phyloP scores from a whole-genome alignment of 2,113 vertebrate species.

The Anarrhichthys ocellatus region DNA sequence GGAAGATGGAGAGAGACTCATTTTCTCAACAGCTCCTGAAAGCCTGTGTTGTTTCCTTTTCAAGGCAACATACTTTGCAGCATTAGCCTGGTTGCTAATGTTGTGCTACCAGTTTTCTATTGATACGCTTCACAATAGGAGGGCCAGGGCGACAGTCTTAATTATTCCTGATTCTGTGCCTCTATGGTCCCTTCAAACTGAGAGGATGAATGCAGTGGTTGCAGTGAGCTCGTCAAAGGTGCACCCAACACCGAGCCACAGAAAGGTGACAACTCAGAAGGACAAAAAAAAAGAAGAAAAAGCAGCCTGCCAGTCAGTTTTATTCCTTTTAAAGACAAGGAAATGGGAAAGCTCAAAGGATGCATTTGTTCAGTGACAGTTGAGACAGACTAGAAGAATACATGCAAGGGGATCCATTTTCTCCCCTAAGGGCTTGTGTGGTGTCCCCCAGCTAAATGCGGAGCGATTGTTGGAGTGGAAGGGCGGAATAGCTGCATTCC shows the following conservation, averaged over 20 bases:
- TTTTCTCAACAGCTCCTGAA: constrained; percentile 27
- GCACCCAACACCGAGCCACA: constrained; percentile 13
- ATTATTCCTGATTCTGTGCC: constrained; percentile 37
- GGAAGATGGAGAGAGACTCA: neutral
- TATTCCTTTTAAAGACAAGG: constrained; percentile 38
- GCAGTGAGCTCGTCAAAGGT: constrained; percentile 19
- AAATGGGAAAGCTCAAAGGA: constrained; percentile 59
- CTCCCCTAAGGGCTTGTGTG: constrained; percentile 26
- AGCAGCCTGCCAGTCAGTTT: constrained; percentile 22
- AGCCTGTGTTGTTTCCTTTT: constrained; percentile 12
- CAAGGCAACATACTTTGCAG: neutral
- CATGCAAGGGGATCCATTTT: constrained; percentile 51
- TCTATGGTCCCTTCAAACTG: constrained; percentile 11
- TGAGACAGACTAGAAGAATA: constrained; percentile 25
- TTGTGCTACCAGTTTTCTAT: constrained; percentile 27
- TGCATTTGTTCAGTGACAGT: constrained; percentile 50
- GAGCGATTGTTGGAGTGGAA: constrained; percentile 34
- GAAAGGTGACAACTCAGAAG: constrained; percentile 24
- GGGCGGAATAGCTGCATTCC: constrained; percentile 39
- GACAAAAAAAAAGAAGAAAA: neutral
- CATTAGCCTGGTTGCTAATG: constrained; percentile 16
- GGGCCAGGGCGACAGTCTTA: constrained; percentile 34
- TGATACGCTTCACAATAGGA: constrained; percentile 45
- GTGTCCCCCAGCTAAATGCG: constrained; percentile 34
- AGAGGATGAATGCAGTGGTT: constrained; percentile 38